These are phyloP conservation scores for Synanthedon andrenaeformis DNA, from an alignment of 2,888 invertebrate species.

Conservation along the genomic window DNA sequence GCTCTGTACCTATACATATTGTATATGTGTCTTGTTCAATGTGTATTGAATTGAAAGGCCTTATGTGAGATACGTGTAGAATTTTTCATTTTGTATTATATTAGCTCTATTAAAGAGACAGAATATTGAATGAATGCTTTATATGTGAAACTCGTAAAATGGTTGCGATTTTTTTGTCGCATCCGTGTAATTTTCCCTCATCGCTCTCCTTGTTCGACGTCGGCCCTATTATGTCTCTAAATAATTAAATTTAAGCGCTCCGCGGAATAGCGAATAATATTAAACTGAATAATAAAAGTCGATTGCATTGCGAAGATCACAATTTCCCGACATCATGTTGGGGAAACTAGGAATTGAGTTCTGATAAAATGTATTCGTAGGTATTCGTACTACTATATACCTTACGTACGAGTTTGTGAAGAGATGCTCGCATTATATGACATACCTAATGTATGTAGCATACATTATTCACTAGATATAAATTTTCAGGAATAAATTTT, in stretches of 20 bases:
- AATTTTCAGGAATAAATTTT: too few species aligned
- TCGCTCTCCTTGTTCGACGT: constrained; percentile 14
- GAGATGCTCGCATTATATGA: too few species aligned
- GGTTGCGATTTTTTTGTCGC: background rate
- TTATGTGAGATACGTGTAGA: background rate
- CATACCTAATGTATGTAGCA: too few species aligned
- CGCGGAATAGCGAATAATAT: constrained; percentile 57
- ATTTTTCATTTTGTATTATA: background rate
- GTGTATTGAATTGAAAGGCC: constrained; percentile 15
- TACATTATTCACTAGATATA: too few species aligned
- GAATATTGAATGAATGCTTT: background rate
- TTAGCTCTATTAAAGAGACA: background rate
- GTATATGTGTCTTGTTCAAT: constrained; percentile 18
- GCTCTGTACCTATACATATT: constrained; percentile 39
- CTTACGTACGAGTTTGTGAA: too few species aligned
- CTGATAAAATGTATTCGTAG: background rate
- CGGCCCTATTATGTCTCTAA: constrained; percentile 53
- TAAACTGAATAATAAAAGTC: constrained; percentile 34
- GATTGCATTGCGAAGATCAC: constrained; percentile 63
- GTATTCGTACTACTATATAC: too few species aligned
- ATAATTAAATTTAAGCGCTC: constrained; percentile 65
- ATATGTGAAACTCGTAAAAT: background rate
- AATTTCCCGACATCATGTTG: constrained; percentile 31
- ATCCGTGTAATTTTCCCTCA: background rate
- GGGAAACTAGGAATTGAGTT: constrained; percentile 8